These are phyloP conservation scores for Synanthedon vespiformis DNA, from an alignment of 2,888 invertebrate genomes.

Conservation along the genomic window DNA sequence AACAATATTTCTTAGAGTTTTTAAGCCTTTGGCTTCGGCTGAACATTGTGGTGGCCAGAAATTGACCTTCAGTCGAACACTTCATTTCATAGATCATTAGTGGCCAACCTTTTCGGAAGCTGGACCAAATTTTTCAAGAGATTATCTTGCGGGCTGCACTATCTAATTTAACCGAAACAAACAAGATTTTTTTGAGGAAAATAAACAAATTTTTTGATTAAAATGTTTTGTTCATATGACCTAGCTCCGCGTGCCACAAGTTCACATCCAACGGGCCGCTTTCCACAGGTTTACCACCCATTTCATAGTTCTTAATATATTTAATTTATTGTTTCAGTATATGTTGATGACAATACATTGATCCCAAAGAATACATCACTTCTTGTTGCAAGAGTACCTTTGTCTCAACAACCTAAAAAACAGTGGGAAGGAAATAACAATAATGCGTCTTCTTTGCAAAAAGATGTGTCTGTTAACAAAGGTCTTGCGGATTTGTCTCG, in stretches of 20 bases:
- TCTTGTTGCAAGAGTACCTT: slow-evolving; percentile 92
- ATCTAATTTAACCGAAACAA: no score
- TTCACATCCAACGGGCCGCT: no score
- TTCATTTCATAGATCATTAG: not conserved
- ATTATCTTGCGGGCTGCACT: no score
- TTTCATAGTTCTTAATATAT: not conserved
- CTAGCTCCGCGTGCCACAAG: no score
- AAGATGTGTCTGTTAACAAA: slow-evolving; percentile 67
- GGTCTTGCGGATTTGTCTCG: slow-evolving; percentile 86
- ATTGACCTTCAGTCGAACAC: not conserved
- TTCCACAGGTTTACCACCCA: no score
- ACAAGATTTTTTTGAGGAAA: no score
- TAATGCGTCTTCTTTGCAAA: slow-evolving; percentile 51
- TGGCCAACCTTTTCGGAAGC: no score
- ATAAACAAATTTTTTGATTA: no score
- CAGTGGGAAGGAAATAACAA: slow-evolving; percentile 75
- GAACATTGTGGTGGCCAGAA: not conserved
- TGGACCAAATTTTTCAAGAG: no score
- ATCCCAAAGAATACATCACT: slow-evolving; percentile 98
- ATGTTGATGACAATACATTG: slow-evolving; percentile 88
- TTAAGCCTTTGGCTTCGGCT: no score
- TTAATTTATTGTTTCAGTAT: slow-evolving; percentile 73
- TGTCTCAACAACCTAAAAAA: slow-evolving; percentile 82
- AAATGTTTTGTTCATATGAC: no score
- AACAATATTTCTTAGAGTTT: no score